Evolutionary conservation across 1,140 invertebrate genomes (phyloP).

Genomic region (Aphidius ervi): DNA sequence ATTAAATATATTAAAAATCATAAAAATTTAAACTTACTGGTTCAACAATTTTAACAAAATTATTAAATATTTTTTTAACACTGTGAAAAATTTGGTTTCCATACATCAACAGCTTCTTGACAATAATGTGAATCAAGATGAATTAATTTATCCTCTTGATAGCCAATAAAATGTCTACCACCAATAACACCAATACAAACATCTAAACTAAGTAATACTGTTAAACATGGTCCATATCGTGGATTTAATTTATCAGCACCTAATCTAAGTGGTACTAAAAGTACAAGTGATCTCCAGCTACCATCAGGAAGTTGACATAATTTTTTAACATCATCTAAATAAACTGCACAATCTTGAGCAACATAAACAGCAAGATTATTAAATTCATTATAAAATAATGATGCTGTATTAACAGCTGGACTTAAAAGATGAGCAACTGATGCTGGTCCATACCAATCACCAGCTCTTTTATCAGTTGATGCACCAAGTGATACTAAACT

Average conservation of each 20-base stretch:
- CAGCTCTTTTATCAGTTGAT: slow-evolving; percentile 69
- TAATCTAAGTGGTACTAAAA: slow-evolving; percentile 80
- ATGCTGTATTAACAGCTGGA: slow-evolving; percentile 64
- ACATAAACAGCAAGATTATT: slow-evolving; percentile 78
- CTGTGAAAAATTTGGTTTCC: slow-evolving; percentile 66
- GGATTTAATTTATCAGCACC: slow-evolving; percentile 81
- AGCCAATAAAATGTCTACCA: slow-evolving; percentile 86
- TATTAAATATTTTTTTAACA: slow-evolving; percentile 72
- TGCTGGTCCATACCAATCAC: slow-evolving; percentile 78
- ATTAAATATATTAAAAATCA: slow-evolving; percentile 32
- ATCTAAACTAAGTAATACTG: slow-evolving; percentile 72
- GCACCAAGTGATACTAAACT: slow-evolving; percentile 70
- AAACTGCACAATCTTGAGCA: slow-evolving; percentile 84
- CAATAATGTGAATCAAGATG: slow-evolving; percentile 91
- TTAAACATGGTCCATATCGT: slow-evolving; percentile 77
- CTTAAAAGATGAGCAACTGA: slow-evolving; percentile 73
- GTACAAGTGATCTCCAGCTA: slow-evolving; percentile 73
- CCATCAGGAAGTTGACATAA: slow-evolving; percentile 58
- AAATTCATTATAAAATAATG: slow-evolving; percentile 64
- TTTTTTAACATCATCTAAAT: slow-evolving; percentile 65
- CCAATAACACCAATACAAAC: slow-evolving; percentile 88
- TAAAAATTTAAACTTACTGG: slow-evolving; percentile 48
- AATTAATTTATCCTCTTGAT: slow-evolving; percentile 87
- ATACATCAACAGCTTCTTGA: slow-evolving; percentile 83
- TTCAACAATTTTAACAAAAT: slow-evolving; percentile 66